These are phyloP conservation scores for Periphyllus acericola DNA, from an alignment of 2,888 invertebrate species.

Conservation along the genomic window DNA sequence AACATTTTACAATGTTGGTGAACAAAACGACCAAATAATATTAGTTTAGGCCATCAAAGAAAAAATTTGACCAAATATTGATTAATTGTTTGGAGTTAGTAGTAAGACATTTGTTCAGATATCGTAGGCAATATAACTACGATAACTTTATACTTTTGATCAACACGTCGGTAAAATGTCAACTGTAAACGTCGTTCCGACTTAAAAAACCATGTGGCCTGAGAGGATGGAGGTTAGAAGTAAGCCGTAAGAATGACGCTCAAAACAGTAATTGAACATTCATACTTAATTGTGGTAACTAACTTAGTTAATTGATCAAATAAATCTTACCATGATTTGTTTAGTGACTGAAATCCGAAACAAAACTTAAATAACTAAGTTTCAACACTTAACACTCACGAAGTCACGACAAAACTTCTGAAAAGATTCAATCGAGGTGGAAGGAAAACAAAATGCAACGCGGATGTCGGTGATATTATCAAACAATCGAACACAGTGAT, in stretches of 20 bases:
- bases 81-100: too few relatives aligned
- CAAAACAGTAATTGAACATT: neutral
- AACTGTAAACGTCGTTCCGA: neutral
- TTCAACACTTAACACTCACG: neutral
- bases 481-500: constrained; percentile 29
- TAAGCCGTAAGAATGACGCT: neutral
- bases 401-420: neutral
- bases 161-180: neutral
- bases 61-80: too few relatives aligned
- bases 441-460: constrained; percentile 45
- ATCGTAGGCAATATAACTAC: neutral
- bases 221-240: constrained; percentile 3
- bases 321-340: constrained; percentile 37
- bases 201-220: constrained; percentile 35
- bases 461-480: neutral
- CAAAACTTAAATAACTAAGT: neutral
- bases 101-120: too few relatives aligned
- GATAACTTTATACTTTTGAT: neutral
- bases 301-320: neutral
- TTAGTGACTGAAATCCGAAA: neutral
- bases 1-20: too few relatives aligned
- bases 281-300: neutral
- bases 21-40: too few relatives aligned
- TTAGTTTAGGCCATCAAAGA: too few relatives aligned
- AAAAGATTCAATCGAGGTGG: neutral